phyloP scores from a whole-genome alignment of 2,113 vertebrate species.

The Dasyurus viverrinus region DNA sequence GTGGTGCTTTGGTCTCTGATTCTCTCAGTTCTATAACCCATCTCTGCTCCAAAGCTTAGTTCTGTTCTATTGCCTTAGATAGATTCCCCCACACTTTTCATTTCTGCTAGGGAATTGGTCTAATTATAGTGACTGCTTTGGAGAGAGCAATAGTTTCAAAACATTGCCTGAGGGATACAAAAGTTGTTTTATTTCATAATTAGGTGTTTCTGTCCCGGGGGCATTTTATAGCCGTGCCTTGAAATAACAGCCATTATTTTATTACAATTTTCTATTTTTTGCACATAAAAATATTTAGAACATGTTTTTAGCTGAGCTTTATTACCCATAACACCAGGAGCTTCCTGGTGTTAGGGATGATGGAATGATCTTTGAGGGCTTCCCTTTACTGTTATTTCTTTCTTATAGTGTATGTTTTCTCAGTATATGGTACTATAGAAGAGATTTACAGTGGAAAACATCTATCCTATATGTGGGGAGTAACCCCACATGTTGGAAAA shows the following conservation, averaged over 20 bases:
- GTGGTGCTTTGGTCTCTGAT: conserved; percentile 69
- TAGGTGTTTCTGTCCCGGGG: conserved; percentile 77
- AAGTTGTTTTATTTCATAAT: conserved; percentile 82
- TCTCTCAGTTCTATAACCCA: conserved; percentile 72
- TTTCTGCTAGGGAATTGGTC: conserved; percentile 77
- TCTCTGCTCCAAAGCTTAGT: conserved; percentile 76
- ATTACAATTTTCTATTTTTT: conserved; percentile 75
- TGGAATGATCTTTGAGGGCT: conserved; percentile 81
- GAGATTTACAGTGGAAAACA: conserved; percentile 72
- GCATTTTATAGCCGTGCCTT: conserved; percentile 78
- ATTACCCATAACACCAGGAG: conserved; percentile 71
- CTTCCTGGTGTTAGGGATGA: conserved; percentile 71
- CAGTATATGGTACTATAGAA: conserved; percentile 47
- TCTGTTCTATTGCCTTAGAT: conserved; percentile 70
- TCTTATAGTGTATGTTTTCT: conserved; percentile 43
- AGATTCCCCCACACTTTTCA: conserved; percentile 74
- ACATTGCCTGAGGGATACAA: conserved; percentile 75
- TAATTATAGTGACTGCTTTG: conserved; percentile 79
- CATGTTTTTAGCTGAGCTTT: conserved; percentile 69
- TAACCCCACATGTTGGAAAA: conserved; percentile 5
- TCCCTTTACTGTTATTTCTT: conserved; percentile 77
- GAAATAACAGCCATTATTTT: conserved; percentile 77
- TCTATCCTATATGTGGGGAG: conserved; percentile 6
- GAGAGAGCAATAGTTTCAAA: conserved; percentile 81
- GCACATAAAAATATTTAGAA: conserved; percentile 77